phyloP scores from a whole-genome alignment of 2,797 vertebrate species.

The Artibeus lituratus region DNA sequence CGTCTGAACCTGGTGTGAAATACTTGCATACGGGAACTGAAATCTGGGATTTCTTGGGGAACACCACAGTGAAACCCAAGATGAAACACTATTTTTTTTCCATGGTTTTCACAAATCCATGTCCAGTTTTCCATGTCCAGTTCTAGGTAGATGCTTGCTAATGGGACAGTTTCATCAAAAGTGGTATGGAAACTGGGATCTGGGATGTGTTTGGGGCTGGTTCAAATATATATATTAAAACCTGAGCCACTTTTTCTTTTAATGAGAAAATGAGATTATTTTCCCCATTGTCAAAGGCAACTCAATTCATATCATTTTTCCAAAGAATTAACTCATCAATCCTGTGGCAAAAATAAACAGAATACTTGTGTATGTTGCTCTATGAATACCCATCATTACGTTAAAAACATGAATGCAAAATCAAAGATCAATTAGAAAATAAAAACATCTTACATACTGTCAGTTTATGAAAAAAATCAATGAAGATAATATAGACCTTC shows the following conservation, averaged over 20 bases:
- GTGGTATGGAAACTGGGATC: background rate
- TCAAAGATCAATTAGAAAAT: background rate
- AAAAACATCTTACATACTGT: background rate
- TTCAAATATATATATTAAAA: no score
- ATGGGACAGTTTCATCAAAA: slow-evolving; percentile 10
- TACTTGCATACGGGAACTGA: background rate
- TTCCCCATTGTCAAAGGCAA: background rate
- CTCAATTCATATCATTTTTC: background rate
- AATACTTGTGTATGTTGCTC: background rate
- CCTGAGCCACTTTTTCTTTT: background rate
- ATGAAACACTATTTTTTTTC: background rate
- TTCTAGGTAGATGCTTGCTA: background rate
- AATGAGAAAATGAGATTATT: background rate
- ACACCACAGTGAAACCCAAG: background rate
- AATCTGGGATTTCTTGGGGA: slow-evolving; percentile 32
- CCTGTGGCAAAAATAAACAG: background rate
- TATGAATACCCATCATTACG: background rate
- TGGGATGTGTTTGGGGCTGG: background rate
- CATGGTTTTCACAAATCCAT: background rate
- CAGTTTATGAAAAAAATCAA: background rate
- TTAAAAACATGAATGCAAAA: background rate
- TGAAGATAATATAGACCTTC: background rate
- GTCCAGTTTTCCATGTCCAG: background rate
- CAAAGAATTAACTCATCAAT: background rate
- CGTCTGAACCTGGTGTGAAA: background rate